Evolutionary conservation across 2,888 invertebrate species (phyloP).

Genomic region (Ophion obscuratus): DNA sequence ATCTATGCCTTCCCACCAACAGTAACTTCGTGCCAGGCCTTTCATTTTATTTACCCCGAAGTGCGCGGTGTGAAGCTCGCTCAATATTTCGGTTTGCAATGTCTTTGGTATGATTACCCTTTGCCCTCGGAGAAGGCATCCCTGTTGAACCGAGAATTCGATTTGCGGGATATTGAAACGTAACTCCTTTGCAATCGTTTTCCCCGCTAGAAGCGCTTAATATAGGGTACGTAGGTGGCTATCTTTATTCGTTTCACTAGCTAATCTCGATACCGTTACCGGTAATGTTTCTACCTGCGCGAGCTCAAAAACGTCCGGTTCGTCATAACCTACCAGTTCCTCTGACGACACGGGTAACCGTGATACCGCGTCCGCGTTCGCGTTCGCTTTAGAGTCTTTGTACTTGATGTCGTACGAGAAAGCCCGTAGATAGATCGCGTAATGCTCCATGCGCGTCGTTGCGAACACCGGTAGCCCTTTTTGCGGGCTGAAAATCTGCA

Average conservation of each 20-base stretch:
- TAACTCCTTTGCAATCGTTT: no score
- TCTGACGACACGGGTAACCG: slow-evolving; percentile 16
- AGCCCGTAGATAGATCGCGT: slow-evolving; percentile 70
- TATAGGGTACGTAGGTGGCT: no score
- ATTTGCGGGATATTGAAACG: no score
- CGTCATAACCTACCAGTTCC: neutral
- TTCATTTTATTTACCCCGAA: slow-evolving; percentile 10
- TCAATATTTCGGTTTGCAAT: slow-evolving; percentile 30
- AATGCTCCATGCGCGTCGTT: slow-evolving; percentile 72
- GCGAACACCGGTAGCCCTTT: slow-evolving; percentile 68
- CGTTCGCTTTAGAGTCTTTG: slow-evolving; percentile 36
- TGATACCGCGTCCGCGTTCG: slow-evolving; percentile 47
- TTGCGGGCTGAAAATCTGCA: slow-evolving; percentile 58
- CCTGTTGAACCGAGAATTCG: neutral
- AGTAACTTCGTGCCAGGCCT: slow-evolving; percentile 58
- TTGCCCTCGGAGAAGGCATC: slow-evolving; percentile 57
- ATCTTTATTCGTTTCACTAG: neutral
- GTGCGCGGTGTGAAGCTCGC: slow-evolving; percentile 1
- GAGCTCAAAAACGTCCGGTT: slow-evolving; percentile 26
- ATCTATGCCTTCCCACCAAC: slow-evolving; percentile 59
- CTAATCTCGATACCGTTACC: slow-evolving; percentile 27
- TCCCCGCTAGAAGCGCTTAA: no score
- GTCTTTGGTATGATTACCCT: slow-evolving; percentile 59
- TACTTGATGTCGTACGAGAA: slow-evolving; percentile 48
- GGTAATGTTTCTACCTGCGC: slow-evolving; percentile 29